Base-by-base conservation (phyloP, 2,888 invertebrate species). In the Bombylius discolor region DNA sequence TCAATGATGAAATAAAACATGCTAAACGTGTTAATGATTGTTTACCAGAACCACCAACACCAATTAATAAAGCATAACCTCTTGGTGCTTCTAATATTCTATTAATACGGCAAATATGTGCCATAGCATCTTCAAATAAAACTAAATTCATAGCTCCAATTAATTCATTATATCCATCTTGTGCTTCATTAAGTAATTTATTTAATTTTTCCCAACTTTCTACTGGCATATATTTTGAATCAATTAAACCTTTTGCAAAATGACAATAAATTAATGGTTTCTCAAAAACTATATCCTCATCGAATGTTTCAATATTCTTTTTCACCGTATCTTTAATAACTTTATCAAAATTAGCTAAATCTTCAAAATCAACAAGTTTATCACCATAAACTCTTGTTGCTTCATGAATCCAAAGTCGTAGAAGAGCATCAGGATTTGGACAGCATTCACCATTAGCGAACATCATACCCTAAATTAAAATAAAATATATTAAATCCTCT, bases 41-140 rank as follows among this genome's bases (percentile, higher is more conserved):
- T 69, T 95, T 95, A 51, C 96, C 96, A 56, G 91, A 92, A 42
- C 96, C 96, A 47, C 96, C 96, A 0, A 96, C 96, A 34, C 96
- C 96, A 32, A 96, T 87, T 14, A 96, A 75, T 34, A 96, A 75
- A 0, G 93, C 95, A 69, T 96, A 94, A 13, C 96, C 95, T 64
- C 94, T 79, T 0, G 95, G 92, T 3, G 88, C 83, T 73, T 96
- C 95, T 66, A 96, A 75, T 62, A 96, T 95, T 56, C 96, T 84
- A 71, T 90, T 95, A 58, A 96, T 95, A 62, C 89, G 81, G 73
- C 90, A 90, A 52, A 96, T 84, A 69, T 96, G 94, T 61, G 84
- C 81, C 87, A 96, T 92, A 13, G 96, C 95, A 70, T 96, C 95
- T 68, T 94, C 94, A 67, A 96, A 96, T 9, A 96, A 80, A 4